Percentiles rank a stretch among this genome's conserved stretches.
Evolutionary conservation across 2,113 vertebrate species (phyloP).

Genomic region (Shinisaurus crocodilurus): DNA sequence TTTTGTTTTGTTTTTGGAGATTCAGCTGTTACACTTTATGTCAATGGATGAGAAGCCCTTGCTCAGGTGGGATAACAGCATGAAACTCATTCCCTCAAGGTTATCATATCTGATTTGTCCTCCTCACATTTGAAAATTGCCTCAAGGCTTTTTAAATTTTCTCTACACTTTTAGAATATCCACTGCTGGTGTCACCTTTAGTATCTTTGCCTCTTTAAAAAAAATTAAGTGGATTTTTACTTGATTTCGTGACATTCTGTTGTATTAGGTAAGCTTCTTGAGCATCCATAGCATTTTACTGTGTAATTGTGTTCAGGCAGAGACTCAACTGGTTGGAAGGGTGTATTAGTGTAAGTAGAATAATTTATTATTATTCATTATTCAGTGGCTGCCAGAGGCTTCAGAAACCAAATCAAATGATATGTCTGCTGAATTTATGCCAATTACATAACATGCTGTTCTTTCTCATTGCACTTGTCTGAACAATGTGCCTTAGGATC

Average conservation of each 20-base stretch:
- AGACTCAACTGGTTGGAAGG: neutral
- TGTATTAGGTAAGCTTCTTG: neutral
- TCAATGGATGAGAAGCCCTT: neutral
- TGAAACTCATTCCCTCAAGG: neutral
- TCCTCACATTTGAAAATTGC: neutral
- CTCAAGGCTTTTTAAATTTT: neutral
- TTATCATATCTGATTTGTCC: neutral
- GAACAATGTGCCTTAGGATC: conserved; percentile 3
- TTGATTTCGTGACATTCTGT: neutral
- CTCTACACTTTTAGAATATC: neutral
- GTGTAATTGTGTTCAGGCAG: neutral
- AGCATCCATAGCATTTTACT: neutral
- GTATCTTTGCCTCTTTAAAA: neutral
- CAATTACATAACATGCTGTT: conserved; percentile 21
- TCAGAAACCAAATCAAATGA: conserved; percentile 24
- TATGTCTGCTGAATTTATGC: conserved; percentile 6
- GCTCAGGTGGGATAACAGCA: neutral
- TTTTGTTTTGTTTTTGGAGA: neutral
- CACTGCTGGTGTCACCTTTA: neutral
- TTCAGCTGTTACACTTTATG: neutral
- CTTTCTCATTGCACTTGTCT: neutral
- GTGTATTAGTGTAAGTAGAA: neutral
- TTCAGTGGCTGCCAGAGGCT: neutral
- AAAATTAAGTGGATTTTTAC: neutral
- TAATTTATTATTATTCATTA: conserved; percentile 23